Evolutionary conservation across 1,140 invertebrate genomes (phyloP).

Genomic region (Teleopsis dalmanni): DNA sequence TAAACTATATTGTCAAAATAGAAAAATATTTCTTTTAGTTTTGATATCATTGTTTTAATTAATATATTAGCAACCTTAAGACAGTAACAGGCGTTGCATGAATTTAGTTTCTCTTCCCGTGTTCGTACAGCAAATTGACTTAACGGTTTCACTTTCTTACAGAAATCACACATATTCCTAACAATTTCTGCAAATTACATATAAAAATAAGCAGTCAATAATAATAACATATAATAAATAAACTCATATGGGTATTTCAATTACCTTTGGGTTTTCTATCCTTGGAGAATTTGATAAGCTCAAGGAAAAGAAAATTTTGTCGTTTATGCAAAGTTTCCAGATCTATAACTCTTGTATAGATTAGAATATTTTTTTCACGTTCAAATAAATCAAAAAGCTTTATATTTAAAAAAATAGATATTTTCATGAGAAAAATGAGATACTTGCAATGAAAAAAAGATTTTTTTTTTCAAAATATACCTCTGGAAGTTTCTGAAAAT

Average conservation of each 20-base stretch:
- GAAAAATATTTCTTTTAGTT: background rate
- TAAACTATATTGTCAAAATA: conserved; percentile 14
- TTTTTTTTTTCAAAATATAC: conserved; percentile 7
- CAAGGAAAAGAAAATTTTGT: conserved; percentile 34
- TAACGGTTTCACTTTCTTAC: conserved; percentile 33
- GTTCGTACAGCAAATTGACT: conserved; percentile 32
- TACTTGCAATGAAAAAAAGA: background rate
- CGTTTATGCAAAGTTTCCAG: conserved; percentile 34
- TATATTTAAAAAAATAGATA: background rate
- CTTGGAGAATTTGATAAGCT: conserved; percentile 29
- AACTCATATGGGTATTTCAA: background rate
- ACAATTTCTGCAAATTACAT: conserved; percentile 6
- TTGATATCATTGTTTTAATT: background rate
- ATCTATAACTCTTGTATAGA: conserved; percentile 30
- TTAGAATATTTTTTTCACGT: conserved; percentile 34
- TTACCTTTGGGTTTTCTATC: conserved; percentile 6
- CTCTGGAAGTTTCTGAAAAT: conserved; percentile 33
- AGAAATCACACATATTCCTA: conserved; percentile 36
- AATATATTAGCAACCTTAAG: conserved; percentile 22
- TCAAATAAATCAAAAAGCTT: conserved; percentile 38
- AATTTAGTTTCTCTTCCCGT: conserved; percentile 35
- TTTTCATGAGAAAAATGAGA: background rate
- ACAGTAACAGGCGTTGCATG: conserved; percentile 39
- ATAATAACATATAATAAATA: background rate
- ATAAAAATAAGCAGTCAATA: background rate